Conservation (phyloP, 2,888 invertebrate species). For the Phaonia tiefii region DNA sequence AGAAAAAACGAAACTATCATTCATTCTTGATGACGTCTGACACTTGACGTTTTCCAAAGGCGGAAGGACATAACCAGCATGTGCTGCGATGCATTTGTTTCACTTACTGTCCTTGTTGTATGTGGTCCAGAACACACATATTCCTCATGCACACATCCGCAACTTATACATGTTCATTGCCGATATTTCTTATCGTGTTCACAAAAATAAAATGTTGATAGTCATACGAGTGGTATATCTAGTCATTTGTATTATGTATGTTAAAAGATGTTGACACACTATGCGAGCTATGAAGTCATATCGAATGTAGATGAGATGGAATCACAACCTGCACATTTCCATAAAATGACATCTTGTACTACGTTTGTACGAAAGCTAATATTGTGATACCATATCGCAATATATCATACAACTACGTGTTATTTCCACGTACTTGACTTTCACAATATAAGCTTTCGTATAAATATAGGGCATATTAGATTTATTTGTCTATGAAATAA, state of each 20-base stretch:
- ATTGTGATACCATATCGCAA: too few species aligned
- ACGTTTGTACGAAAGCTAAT: too few species aligned
- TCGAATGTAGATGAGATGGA: background rate
- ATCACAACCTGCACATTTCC: too few species aligned
- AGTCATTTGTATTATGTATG: too few species aligned
- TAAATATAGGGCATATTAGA: too few species aligned
- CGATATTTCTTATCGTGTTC: background rate
- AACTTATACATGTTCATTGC: conserved; percentile 7
- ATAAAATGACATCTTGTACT: background rate
- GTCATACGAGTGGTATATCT: background rate
- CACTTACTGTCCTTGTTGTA: background rate
- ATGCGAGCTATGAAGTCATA: background rate
- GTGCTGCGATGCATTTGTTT: background rate
- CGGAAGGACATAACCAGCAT: background rate
- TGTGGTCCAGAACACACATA: background rate
- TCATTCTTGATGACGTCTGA: conserved; percentile 59
- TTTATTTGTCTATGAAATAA: too few species aligned
- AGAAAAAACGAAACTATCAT: conserved; percentile 48
- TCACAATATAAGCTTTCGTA: too few species aligned
- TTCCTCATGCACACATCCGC: too few species aligned
- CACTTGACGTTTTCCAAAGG: conserved; percentile 41
- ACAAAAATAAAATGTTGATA: conserved; percentile 2
- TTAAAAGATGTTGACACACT: conserved; percentile 17
- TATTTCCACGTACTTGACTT: too few species aligned
- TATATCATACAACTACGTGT: too few species aligned